Percentiles rank a stretch among this genome's conserved stretches.
phyloP scores from a whole-genome alignment of 2,888 invertebrate genomes.

The Hirtodrosophila histrioides region DNA sequence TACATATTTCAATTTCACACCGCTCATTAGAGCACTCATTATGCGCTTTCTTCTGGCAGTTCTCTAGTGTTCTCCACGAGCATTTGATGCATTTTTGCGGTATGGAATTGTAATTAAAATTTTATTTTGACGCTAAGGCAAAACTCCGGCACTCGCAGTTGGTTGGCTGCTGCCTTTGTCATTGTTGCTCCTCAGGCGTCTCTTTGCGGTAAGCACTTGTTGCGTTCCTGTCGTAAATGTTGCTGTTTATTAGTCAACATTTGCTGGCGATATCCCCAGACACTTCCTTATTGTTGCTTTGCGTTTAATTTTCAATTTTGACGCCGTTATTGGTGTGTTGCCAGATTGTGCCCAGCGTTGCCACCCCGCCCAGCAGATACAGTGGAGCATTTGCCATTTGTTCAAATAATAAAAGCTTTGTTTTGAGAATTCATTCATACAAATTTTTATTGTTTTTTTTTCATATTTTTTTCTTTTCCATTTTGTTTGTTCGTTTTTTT shows the following conservation, averaged over 20 bases:
- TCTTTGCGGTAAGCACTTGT: conserved; percentile 3
- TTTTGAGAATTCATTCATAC: conserved; percentile 82
- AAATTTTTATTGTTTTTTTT: conserved; percentile 81
- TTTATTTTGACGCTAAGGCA: conserved; percentile 33
- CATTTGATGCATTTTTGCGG: conserved; percentile 32
- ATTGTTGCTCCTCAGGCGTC: not conserved
- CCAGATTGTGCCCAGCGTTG: conserved; percentile 4
- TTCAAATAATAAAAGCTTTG: conserved; percentile 59
- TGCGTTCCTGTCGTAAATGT: conserved; percentile 17
- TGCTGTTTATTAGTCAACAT: conserved; percentile 32
- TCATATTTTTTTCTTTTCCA: conserved; percentile 67
- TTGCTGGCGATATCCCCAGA: conserved; percentile 5
- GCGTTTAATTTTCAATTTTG: not conserved
- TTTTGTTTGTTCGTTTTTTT: conserved; percentile 67
- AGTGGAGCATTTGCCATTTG: conserved; percentile 5
- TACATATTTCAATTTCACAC: conserved; percentile 16
- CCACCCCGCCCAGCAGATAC: conserved; percentile 6
- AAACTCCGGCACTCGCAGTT: conserved; percentile 1
- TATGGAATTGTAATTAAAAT: conserved; percentile 55
- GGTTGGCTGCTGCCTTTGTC: conserved; percentile 8
- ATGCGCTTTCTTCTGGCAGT: conserved; percentile 6
- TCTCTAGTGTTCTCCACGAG: conserved; percentile 1
- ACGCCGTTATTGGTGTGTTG: not conserved
- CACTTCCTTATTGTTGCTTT: conserved; percentile 29
- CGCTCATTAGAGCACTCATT: conserved; percentile 8